Base-by-base conservation (phyloP, 2,797 vertebrate genomes). In the Novumbra hubbsi region DNA sequence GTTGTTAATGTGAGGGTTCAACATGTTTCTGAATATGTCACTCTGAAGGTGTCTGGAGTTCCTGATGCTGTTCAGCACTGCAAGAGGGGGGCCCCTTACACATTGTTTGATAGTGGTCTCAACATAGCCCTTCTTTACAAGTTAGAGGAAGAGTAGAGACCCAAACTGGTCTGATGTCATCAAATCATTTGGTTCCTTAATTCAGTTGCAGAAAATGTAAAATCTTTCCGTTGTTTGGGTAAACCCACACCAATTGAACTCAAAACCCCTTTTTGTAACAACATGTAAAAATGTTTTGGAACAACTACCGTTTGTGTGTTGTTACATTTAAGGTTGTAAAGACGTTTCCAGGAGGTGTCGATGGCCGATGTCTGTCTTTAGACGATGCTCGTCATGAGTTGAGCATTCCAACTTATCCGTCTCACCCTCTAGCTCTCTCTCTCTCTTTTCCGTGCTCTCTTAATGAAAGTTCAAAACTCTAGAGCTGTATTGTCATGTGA, bases 1-100 rank as follows among this genome's bases (percentile, higher is more conserved):
- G 82, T 82, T 84, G 86, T 91, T 32, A 32, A 87, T 55, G 69
- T 87, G 87, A 89, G 85, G 93, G 90, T 90, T 94, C 93, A 88
- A 93, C 93, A 91, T 92, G 90, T 93, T 93, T 93, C 89, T 92
- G 85, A 86, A 62, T 90, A 85, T 90, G 93, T 95, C 62, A 91
- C 78, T 81, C 78, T 88, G 83, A 90, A 85, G 87, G 80, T 79
- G 74, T 80, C 78, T 69, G 21, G 77, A 86, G 76, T 64, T 68
- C 80, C 78, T 88, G 88, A 92, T 87, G 88, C 83, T 88, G 89
- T 87, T 86, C 83, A 76, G 77, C 80, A 89, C 87, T 6, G 85
- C 76, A 83, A 88, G 88, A 89, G 90, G 88, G 81, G 85, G 87
- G 81, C 74, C 82, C 84, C 83, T 82, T 80, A 81, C 81, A 76